phyloP scores from a whole-genome alignment of 2,113 vertebrate genomes.

The Tachycineta bicolor region DNA sequence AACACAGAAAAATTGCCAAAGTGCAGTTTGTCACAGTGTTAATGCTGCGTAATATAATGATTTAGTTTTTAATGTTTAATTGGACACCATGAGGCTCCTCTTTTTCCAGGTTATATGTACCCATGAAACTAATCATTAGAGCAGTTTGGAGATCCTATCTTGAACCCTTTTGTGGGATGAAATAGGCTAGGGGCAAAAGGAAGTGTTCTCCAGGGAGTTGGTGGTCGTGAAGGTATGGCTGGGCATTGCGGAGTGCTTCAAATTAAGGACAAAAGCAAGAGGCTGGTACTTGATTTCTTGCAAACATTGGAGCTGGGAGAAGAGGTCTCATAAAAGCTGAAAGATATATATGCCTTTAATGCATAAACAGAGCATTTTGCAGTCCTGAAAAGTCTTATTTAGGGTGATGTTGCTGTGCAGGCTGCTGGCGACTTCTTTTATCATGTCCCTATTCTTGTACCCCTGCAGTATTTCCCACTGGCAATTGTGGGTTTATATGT shows the following conservation, averaged over 20 bases:
- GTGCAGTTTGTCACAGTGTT: neutral
- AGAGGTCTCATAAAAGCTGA: neutral
- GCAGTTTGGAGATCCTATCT: neutral
- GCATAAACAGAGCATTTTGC: neutral
- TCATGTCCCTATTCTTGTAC: neutral
- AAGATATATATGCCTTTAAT: neutral
- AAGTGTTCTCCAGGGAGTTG: fast-evolving
- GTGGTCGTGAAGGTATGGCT: fast-evolving
- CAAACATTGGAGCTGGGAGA: neutral
- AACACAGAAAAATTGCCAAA: neutral
- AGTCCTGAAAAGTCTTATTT: neutral
- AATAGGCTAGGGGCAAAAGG: neutral
- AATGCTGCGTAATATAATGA: neutral
- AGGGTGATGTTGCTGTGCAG: neutral
- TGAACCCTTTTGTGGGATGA: neutral
- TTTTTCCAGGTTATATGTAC: neutral
- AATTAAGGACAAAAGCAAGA: neutral
- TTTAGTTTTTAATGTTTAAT: neutral
- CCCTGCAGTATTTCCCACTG: neutral
- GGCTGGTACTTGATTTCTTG: neutral
- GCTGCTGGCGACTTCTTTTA: fast-evolving
- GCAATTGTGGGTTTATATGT: neutral
- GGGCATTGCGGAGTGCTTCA: neutral
- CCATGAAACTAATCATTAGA: neutral
- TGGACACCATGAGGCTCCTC: fast-evolving